Base-by-base conservation (phyloP, 2,113 vertebrate species). In the Pelvicachromis taeniatus region DNA sequence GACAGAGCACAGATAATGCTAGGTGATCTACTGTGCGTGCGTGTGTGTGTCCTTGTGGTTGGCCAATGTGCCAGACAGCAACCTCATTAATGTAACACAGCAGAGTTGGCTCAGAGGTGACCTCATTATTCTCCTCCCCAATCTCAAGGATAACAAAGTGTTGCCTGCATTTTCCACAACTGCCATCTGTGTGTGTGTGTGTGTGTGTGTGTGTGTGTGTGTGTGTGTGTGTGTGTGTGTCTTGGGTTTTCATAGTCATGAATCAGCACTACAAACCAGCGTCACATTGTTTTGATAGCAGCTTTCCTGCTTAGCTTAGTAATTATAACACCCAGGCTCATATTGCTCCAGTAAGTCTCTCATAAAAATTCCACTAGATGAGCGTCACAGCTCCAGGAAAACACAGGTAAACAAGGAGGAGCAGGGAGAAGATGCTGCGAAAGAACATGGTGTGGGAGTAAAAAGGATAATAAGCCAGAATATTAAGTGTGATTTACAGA, bases 81-180 rank as follows among this genome's bases (percentile, higher is more conserved):
- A 90, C 90, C 93, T 94, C 90, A 93, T 94, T 94, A 96, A 93
- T 85, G 93, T 90, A 91, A 90, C 93, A 91, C 89, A 88, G 84
- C 83, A 78, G 87, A 89, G 85, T 87, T 89, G 91, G 90, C 89
- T 91, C 87, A 84, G 59, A 78, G 81, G 84, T 95, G 92, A 95
- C 93, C 94, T 92, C 93, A 91, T 94, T 92, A 94, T 91, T 90
- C 90, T 91, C 84, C 58, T 84, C 38, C 83, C 50, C 88, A 89
- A 89, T 91, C 90, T 93, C 82, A 42, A 80, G 79, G 91, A 94
- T 93, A 91, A 89, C 86, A 88, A 70, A 89, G 85, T 82, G 63
- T 81, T 83, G 73, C 61, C 82, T 85, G 84, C 89, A 38, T 83
- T 83, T 35, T 79, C 84, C 80, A 75, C 89, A 68, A 75, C 85